Evolutionary conservation across 2,888 invertebrate species (phyloP).

Genomic region (Dryadula phaetusa): DNA sequence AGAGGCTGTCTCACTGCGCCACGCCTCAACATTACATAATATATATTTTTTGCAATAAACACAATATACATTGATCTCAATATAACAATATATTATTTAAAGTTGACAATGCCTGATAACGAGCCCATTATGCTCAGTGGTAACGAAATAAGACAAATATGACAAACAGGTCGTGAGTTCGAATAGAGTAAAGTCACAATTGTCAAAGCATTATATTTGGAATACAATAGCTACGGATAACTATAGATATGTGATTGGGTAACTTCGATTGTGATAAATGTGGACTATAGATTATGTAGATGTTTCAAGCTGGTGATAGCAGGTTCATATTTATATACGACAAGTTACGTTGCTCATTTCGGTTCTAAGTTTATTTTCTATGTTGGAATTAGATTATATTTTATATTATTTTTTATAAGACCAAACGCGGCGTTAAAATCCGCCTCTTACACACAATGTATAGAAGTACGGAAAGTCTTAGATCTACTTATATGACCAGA

Average conservation of each 20-base stretch:
- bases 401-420: no score
- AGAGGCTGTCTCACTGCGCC: not conserved
- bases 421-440: no score
- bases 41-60: no score
- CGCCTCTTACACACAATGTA: no score
- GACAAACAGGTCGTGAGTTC: slow-evolving; percentile 14
- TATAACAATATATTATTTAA: not conserved
- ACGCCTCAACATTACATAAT: not conserved
- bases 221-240: slow-evolving; percentile 8
- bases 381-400: no score
- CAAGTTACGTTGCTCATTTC: no score
- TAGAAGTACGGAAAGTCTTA: no score
- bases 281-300: no score
- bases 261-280: no score
- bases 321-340: no score
- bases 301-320: not conserved
- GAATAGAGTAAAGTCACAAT: not conserved
- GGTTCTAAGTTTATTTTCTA: no score
- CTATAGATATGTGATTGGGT: slow-evolving; percentile 3
- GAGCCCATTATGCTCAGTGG: not conserved
- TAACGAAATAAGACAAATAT: not conserved
- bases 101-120: slow-evolving; percentile 5
- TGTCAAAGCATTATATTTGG: not conserved
- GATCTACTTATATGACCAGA: no score
- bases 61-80: slow-evolving; percentile 1